Evolutionary conservation across 2,888 invertebrate genomes (phyloP), one percentile per base, ranked within the genome.

Genomic region (Prenolepis imparis): DNA sequence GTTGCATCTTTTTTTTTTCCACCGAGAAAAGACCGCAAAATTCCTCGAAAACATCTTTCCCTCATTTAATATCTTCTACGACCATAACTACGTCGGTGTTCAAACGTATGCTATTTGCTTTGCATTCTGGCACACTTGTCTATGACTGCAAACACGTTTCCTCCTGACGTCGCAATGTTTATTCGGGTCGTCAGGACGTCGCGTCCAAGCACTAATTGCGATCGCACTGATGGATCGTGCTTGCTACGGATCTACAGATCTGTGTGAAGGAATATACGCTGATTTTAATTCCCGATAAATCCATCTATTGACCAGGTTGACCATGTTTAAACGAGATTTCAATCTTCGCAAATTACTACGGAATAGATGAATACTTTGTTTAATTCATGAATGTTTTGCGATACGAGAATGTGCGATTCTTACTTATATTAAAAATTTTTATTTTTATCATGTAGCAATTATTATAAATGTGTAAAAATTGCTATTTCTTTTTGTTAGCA

Each of bases 221-320:
- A 66, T 68, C 67, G 21, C 63, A 36, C 41, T 83, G 86, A 87
- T 84, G 72, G 84, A 87, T 87, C 82, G 78, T 28, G 70, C 48
- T 87, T 70, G 84, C 32, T n/a, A n/a, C n/a, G n/a, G n/a, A 55
- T 24, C 36, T 57, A 57, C 63, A 48, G 66, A 39, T 39, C 44
- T 41, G 68, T 21, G 77, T 44, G 78, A 67, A 70, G 74, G 57
- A 75, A 86, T 59, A 80, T 70, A 39, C 67, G 48, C 74, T 84
- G 87, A 87, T 87, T 87, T 87, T 83, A 78, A 81, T 87, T 87
- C 66, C 61, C 83, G 87, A 85, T 87, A 78, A 85, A 83, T 81
- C 81, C 68, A 41, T 32, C 15, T 5, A 15, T 36, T 41, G 57
- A 32, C 64, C 64, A 18, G 32, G 12, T 24, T n/a, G 24, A 21